Conservation (phyloP, 2,797 vertebrate species). For the Mormyrops boulengeri region DNA sequence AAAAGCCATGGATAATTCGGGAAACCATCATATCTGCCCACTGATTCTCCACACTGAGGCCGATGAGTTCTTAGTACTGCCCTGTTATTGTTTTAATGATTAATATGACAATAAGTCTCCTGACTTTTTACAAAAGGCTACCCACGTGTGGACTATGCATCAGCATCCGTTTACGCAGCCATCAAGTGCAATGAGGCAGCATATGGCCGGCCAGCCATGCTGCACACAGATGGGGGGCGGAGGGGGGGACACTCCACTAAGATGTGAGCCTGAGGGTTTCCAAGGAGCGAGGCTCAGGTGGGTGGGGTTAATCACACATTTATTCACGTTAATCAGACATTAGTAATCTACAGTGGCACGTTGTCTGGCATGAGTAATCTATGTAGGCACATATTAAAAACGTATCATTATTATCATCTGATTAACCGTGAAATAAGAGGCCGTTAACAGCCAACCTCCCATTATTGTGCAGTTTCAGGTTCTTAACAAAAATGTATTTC, state of each 20-base stretch:
- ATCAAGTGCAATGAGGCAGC: slow-evolving; percentile 14
- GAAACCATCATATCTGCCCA: slow-evolving; percentile 40
- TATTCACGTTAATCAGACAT: slow-evolving; percentile 13
- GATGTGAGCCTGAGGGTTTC: background rate
- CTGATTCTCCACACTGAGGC: slow-evolving; percentile 32
- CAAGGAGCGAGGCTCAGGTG: background rate
- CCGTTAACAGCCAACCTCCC: background rate
- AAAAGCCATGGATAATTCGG: slow-evolving; percentile 49
- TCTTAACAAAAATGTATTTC: background rate
- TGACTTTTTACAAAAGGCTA: slow-evolving; percentile 24
- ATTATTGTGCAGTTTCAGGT: background rate
- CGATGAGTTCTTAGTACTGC: slow-evolving; percentile 40
- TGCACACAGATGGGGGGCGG: background rate
- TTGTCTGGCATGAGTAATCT: slow-evolving; percentile 12
- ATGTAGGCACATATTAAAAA: slow-evolving; percentile 1
- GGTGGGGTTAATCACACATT: background rate
- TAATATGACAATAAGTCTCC: slow-evolving; percentile 32
- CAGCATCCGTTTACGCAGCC: slow-evolving; percentile 17
- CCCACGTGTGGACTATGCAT: slow-evolving; percentile 14
- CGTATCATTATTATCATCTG: background rate
- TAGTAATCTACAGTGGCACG: background rate
- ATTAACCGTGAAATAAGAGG: background rate
- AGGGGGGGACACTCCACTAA: background rate
- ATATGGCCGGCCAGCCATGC: slow-evolving; percentile 7
- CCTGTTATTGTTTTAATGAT: slow-evolving; percentile 35